Base-by-base conservation (phyloP, 1,140 invertebrate species). In the Idris sp. region DNA sequence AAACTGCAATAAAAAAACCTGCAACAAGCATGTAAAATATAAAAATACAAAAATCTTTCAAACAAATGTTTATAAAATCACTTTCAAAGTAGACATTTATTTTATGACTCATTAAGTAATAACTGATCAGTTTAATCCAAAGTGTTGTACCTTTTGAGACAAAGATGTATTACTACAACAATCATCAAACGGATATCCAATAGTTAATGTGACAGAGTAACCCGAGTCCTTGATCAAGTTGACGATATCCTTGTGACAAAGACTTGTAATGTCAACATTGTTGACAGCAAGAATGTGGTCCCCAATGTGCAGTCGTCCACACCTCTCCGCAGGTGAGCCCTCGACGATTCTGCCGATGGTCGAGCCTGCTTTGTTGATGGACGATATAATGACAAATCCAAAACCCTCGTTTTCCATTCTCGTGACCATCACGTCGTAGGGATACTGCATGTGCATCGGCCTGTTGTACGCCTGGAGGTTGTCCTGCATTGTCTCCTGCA, bases 331-430 rank as follows among this genome's bases (percentile, higher is more conserved):
- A 4, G 98, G 98, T 82, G 96, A 98, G 71, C 94, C 95, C 71
- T 98, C 95, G 62, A 98, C 95, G 59, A 99, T 93, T 82, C 96
- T 90, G 93, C 97, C 97, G 81, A 99, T 98, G 19, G 96, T 97
- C 1, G 96, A 96, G 22, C 96, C 95, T 58, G 94, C 92, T 89
- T 95, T 96, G 74, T 97, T 97, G 0, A 97, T 94, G 7, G 97
- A 98, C 0, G 97, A 99, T 76, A 99, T 98, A 46, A 99, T 98
- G 13, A 99, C 97, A 87, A 99, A 99, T 11, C 98, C 98, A 87
- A 99, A 99, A 6, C 98, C 98, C 88, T 99, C 98, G 58, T 93
- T 95, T 78, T 98, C 96, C 83, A 93, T 92, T 46, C 97, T 90
- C 28, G 92, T 94, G 0, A 99, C 94, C 6, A 94, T 93, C 7